Evolutionary conservation across 1,140 invertebrate species (phyloP).

Genomic region (Cylas formicarius): DNA sequence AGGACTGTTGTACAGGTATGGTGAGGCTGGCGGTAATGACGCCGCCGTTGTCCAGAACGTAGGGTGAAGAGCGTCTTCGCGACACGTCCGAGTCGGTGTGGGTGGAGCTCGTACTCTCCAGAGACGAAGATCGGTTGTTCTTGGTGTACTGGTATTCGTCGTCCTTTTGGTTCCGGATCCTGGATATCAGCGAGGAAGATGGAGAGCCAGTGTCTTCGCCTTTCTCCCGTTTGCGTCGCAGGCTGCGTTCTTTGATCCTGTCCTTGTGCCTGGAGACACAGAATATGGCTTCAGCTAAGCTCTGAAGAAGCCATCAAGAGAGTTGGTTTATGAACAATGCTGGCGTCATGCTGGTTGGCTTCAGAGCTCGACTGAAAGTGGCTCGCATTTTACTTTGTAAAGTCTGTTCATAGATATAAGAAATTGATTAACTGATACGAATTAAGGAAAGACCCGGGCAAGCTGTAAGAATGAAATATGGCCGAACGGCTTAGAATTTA

Average conservation of each 20-base stretch:
- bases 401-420: too few relatives aligned
- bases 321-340: neutral
- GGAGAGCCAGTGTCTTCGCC: constrained; percentile 42
- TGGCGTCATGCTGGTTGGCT: too few relatives aligned
- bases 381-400: too few relatives aligned
- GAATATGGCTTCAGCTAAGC: neutral
- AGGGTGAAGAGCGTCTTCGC: constrained; percentile 46
- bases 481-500: too few relatives aligned
- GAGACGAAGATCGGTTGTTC: constrained; percentile 35
- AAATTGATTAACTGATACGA: too few relatives aligned
- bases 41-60: constrained; percentile 46
- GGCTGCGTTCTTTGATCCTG: constrained; percentile 38
- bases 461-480: too few relatives aligned
- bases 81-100: constrained; percentile 50
- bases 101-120: constrained; percentile 35
- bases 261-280: constrained; percentile 36
- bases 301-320: too few relatives aligned
- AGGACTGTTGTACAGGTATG: constrained; percentile 55
- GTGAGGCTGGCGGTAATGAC: constrained; percentile 75
- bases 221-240: constrained; percentile 43
- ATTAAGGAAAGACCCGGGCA: too few relatives aligned
- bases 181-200: constrained; percentile 47
- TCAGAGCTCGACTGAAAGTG: too few relatives aligned
- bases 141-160: constrained; percentile 29
- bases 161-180: constrained; percentile 35